phyloP scores from a whole-genome alignment of 1,140 invertebrate genomes.

The Drosophila bocki region DNA sequence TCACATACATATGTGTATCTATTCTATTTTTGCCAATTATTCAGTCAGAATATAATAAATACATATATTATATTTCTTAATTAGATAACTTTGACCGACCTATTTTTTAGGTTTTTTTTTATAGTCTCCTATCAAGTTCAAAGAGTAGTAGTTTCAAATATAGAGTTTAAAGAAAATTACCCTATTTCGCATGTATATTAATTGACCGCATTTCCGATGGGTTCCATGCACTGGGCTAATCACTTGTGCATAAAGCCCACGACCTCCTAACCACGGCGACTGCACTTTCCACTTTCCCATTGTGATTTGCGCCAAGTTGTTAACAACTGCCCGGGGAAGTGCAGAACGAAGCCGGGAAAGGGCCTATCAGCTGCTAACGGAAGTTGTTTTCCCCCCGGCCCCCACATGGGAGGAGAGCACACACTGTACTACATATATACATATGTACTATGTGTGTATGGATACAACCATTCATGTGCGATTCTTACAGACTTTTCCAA shows the following conservation, averaged over 20 bases:
- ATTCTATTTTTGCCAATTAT: no score
- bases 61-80: no score
- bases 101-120: not conserved
- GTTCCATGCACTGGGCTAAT: slow-evolving; percentile 24
- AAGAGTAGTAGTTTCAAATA: no score
- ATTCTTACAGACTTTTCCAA: slow-evolving; percentile 53
- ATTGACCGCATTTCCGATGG: slow-evolving; percentile 17
- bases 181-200: not conserved
- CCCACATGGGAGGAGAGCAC: not conserved
- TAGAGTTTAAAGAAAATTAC: not conserved
- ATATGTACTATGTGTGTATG: not conserved
- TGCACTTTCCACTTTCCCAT: slow-evolving; percentile 41
- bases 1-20: no score
- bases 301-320: slow-evolving; percentile 56
- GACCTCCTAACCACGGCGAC: slow-evolving; percentile 36
- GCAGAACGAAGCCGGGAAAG: slow-evolving; percentile 4
- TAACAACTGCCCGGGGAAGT: slow-evolving; percentile 40
- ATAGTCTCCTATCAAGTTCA: not conserved
- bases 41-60: no score
- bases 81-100: no score
- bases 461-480: slow-evolving; percentile 11
- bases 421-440: not conserved
- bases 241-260: slow-evolving; percentile 28
- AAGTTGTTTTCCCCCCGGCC: slow-evolving; percentile 34
- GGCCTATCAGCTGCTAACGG: slow-evolving; percentile 38